These are phyloP conservation scores for Acheta domesticus DNA, from an alignment of 2,888 invertebrate genomes.

Conservation along the genomic window DNA sequence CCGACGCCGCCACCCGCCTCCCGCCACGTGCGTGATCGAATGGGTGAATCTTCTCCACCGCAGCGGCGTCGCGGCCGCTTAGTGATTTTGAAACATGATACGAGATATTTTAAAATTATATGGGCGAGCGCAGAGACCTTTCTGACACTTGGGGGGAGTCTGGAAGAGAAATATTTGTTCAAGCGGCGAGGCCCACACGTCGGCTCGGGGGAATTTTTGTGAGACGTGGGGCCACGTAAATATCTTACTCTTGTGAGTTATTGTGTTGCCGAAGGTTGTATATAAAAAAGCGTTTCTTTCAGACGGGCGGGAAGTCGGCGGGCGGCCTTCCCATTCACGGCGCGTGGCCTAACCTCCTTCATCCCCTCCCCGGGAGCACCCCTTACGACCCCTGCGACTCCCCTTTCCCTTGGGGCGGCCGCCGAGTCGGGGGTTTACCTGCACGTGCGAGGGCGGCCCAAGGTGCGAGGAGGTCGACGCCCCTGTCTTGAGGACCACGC, in stretches of 20 bases:
- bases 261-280: background rate
- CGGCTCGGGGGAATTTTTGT: background rate
- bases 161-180: background rate
- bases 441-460: background rate
- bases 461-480: too few relatives aligned
- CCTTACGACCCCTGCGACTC: background rate
- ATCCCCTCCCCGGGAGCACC: background rate
- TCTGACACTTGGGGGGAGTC: background rate
- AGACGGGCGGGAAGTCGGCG: background rate
- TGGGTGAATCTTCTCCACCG: background rate
- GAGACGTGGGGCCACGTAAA: background rate
- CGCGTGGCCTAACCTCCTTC: background rate
- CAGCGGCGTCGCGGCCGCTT: background rate
- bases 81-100: conserved; percentile 1
- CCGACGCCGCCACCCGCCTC: too few relatives aligned
- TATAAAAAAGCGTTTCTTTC: background rate
- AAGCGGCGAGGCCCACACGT: background rate
- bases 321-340: background rate
- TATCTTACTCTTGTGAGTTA: background rate
- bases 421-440: background rate
- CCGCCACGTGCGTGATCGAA: background rate
- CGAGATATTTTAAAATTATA: background rate
- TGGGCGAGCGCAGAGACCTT: background rate
- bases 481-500: too few relatives aligned
- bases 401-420: background rate